Conservation (phyloP, 2,797 vertebrate genomes). For the Gadopsis marmoratus region DNA sequence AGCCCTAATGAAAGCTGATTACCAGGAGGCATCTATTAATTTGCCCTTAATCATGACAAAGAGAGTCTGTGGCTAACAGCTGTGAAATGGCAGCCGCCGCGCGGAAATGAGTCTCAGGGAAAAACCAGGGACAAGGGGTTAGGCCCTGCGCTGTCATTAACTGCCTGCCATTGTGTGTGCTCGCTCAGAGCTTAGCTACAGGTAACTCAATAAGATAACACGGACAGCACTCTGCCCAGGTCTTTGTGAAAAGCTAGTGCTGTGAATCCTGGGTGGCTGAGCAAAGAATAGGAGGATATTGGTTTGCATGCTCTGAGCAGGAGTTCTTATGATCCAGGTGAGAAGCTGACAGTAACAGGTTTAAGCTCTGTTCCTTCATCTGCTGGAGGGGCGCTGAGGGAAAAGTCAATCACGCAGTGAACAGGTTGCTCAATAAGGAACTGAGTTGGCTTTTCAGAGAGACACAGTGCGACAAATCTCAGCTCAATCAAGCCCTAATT, state of each 20-base stretch:
- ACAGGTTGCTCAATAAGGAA: conserved; percentile 70
- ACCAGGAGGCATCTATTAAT: conserved; percentile 88
- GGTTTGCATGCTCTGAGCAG: conserved; percentile 82
- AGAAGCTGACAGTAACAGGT: conserved; percentile 87
- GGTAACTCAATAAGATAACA: conserved; percentile 87
- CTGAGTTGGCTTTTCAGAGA: conserved; percentile 61
- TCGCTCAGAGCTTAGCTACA: conserved; percentile 83
- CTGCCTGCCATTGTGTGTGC: conserved; percentile 81
- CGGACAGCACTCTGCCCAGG: conserved; percentile 69
- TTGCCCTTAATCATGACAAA: conserved; percentile 86
- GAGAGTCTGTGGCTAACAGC: conserved; percentile 88
- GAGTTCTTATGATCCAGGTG: conserved; percentile 86
- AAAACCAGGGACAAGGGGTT: conserved; percentile 81
- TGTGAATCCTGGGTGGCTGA: conserved; percentile 74
- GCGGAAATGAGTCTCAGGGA: conserved; percentile 87
- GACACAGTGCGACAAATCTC: conserved; percentile 55
- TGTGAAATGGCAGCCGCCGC: conserved; percentile 87
- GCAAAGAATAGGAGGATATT: conserved; percentile 81
- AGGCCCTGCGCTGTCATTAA: conserved; percentile 83
- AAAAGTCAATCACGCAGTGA: conserved; percentile 75
- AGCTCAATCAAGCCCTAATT: conserved; percentile 47
- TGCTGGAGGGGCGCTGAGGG: conserved; percentile 71
- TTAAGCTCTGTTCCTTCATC: conserved; percentile 84
- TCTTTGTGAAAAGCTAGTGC: conserved; percentile 78
- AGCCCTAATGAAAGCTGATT: conserved; percentile 88